Percentiles rank a stretch among this genome's conserved stretches.
Evolutionary conservation across 2,113 vertebrate genomes (phyloP).

Genomic region (Hiodon alosoides): DNA sequence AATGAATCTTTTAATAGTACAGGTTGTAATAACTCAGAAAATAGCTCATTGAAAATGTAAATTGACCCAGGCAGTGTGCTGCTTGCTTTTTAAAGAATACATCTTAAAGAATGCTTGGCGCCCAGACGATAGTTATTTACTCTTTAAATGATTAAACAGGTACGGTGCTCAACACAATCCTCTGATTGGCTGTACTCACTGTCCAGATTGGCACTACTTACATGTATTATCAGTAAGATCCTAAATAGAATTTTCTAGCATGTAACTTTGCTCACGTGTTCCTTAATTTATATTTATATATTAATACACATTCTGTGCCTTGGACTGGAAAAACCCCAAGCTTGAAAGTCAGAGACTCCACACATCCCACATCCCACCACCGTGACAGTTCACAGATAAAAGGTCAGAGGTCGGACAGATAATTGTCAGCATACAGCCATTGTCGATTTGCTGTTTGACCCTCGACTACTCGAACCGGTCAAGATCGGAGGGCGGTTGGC

Average conservation of each 20-base stretch:
- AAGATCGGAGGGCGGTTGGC: neutral
- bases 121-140: neutral
- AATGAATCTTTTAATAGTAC: neutral
- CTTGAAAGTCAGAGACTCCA: neutral
- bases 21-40: neutral
- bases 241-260: no score
- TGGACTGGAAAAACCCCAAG: neutral
- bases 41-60: neutral
- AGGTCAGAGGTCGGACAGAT: constrained; percentile 9
- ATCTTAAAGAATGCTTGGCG: neutral
- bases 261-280: no score
- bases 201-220: no score
- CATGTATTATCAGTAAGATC: no score
- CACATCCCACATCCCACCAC: neutral
- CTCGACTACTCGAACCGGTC: constrained; percentile 20
- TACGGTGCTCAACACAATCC: no score
- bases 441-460: constrained; percentile 37
- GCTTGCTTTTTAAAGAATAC: neutral
- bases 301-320: neutral
- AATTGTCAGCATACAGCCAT: constrained; percentile 12
- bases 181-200: no score
- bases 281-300: no score
- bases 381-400: constrained; percentile 4
- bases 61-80: neutral
- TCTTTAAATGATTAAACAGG: no score